A percentile compares a stretch with the other conserved stretches of the same genome.
Conservation (phyloP, 1,140 invertebrate species). For the Penaeus japonicus region DNA sequence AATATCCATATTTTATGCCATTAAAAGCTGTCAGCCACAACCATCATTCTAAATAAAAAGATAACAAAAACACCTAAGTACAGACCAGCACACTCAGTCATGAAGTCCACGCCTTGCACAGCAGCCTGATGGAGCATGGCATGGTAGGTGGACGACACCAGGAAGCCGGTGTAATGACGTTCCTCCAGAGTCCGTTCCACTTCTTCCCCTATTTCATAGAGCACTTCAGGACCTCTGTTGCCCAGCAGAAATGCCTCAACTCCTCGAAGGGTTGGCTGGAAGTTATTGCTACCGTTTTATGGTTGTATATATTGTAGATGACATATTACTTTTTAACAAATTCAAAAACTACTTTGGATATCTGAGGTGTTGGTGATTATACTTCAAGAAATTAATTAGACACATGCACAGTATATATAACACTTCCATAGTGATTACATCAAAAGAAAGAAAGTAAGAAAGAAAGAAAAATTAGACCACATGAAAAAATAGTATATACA, state of each 20-base stretch:
- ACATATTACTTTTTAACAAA: background rate
- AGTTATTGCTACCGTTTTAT: background rate
- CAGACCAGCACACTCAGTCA: conserved; percentile 66
- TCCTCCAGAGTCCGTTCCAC: conserved; percentile 82
- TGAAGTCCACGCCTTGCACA: conserved; percentile 74
- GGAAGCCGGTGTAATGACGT: conserved; percentile 87
- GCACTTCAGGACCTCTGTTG: conserved; percentile 86
- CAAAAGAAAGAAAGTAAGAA: background rate
- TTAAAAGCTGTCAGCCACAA: background rate
- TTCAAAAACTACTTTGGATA: too few relatives aligned
- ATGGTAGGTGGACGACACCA: conserved; percentile 85
- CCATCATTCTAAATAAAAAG: conserved; percentile 20
- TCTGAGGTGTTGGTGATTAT: background rate
- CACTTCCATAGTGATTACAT: background rate
- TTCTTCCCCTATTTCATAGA: conserved; percentile 84
- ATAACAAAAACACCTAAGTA: background rate
- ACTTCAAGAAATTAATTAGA: conserved; percentile 61
- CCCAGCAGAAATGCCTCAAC: conserved; percentile 89
- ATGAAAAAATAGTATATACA: background rate
- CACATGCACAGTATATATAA: background rate
- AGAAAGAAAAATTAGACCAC: background rate
- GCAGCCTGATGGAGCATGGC: conserved; percentile 68
- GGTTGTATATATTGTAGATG: background rate
- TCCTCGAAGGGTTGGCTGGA: conserved; percentile 69
- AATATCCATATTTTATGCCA: background rate